Percentiles rank a stretch among this genome's conserved stretches.
These are phyloP conservation scores for Rynchops niger DNA, from an alignment of 2,113 vertebrate genomes.

Conservation along the genomic window DNA sequence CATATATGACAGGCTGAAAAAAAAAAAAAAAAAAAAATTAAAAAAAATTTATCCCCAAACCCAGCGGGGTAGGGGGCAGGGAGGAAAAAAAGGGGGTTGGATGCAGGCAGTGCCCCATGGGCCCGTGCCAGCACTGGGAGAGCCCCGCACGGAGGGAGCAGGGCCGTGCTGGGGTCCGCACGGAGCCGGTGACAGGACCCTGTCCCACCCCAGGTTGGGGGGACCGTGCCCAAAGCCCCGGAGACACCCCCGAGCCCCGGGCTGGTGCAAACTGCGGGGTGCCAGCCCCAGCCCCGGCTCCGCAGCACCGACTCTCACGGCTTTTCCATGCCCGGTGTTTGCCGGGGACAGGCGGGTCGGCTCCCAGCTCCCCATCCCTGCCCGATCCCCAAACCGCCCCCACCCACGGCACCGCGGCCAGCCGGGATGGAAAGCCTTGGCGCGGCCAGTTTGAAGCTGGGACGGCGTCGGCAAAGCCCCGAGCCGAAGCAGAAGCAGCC, in stretches of 20 bases:
- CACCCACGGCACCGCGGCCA: accelerated
- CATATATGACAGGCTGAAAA: constrained; percentile 43
- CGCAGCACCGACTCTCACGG: accelerated
- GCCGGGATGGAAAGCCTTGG: background rate
- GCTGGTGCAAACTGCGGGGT: accelerated
- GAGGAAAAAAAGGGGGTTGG: accelerated
- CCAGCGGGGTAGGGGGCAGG: accelerated
- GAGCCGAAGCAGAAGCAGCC: constrained; percentile 1
- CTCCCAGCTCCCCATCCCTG: background rate
- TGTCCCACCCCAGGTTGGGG: accelerated
- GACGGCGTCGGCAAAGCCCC: background rate
- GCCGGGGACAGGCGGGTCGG: accelerated
- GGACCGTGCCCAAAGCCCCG: background rate
- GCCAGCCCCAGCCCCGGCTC: accelerated
- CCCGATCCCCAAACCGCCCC: background rate
- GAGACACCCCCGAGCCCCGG: accelerated
- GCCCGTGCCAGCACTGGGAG: background rate
- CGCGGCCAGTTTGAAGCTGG: background rate
- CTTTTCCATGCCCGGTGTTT: accelerated
- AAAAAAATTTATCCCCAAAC: background rate
- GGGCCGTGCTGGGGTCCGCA: accelerated
- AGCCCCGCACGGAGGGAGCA: accelerated
- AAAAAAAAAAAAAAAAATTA: no score
- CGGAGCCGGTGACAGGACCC: accelerated
- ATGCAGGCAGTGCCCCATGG: background rate